phyloP scores from a whole-genome alignment of 2,888 invertebrate species.

The Alitta virens region DNA sequence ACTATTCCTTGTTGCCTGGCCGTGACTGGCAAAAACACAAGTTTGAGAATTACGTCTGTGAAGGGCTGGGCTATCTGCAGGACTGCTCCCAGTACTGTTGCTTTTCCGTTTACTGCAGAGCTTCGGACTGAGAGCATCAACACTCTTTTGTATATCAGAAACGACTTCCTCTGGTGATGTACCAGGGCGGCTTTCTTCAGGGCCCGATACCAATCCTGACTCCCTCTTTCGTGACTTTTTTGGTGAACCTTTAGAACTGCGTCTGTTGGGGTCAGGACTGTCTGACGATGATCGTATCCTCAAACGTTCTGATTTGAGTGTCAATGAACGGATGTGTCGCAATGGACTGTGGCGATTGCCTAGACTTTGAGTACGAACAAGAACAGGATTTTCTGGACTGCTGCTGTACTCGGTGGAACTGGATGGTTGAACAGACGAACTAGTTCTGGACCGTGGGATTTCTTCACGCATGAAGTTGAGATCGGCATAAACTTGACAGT shows the following conservation, averaged over 20 bases:
- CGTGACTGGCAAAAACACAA: slow-evolving; percentile 13
- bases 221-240: not conserved
- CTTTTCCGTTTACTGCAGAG: slow-evolving; percentile 1
- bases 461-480: slow-evolving; percentile 12
- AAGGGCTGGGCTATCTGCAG: not conserved
- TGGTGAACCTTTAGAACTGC: not conserved
- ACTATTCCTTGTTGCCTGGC: slow-evolving; percentile 2
- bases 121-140: slow-evolving; percentile 16
- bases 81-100: not conserved
- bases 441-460: slow-evolving; percentile 2
- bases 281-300: not conserved
- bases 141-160: not conserved
- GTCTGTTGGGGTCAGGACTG: not conserved
- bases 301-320: not conserved
- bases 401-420: not conserved
- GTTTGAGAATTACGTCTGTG: not conserved
- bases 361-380: not conserved
- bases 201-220: not conserved
- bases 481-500: slow-evolving; percentile 14
- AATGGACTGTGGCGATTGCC: not conserved
- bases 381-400: not conserved
- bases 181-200: not conserved
- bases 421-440: slow-evolving; percentile 13
- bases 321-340: not conserved
- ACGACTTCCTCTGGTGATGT: not conserved